Percentiles rank a stretch among this genome's conserved stretches.
Evolutionary conservation across 2,888 invertebrate genomes (phyloP).

Genomic region (Lasioglossum vierecki): DNA sequence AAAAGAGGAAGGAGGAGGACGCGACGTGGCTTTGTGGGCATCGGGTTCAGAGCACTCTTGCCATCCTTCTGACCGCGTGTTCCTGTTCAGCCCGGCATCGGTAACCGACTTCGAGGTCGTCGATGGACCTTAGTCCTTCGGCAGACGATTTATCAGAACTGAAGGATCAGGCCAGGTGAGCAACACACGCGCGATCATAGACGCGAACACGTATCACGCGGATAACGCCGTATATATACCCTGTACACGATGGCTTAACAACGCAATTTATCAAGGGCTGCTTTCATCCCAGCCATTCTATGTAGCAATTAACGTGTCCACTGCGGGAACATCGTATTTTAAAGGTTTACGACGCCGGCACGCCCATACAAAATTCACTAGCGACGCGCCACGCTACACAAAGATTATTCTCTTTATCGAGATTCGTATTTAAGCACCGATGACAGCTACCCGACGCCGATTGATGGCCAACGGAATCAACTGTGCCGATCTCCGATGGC

Average conservation of each 20-base stretch:
- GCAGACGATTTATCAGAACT: slow-evolving; percentile 76
- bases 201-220: slow-evolving; percentile 61
- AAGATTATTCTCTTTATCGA: slow-evolving; percentile 1
- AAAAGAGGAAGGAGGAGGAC: neutral
- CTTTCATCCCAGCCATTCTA: slow-evolving; percentile 80
- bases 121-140: slow-evolving; percentile 67
- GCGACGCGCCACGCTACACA: slow-evolving; percentile 35
- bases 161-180: slow-evolving; percentile 77
- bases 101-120: slow-evolving; percentile 59
- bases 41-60: slow-evolving; percentile 6
- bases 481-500: neutral
- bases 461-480: neutral
- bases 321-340: slow-evolving; percentile 81
- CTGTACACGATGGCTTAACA: slow-evolving; percentile 75
- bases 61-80: slow-evolving; percentile 27
- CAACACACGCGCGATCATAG: slow-evolving; percentile 57
- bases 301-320: slow-evolving; percentile 83
- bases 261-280: slow-evolving; percentile 82
- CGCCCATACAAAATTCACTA: slow-evolving; percentile 81
- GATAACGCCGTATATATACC: slow-evolving; percentile 67
- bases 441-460: slow-evolving; percentile 9
- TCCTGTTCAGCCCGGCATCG: slow-evolving; percentile 21
- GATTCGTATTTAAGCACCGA: neutral
- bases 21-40: neutral
- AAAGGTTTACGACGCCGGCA: slow-evolving; percentile 80